These are phyloP conservation scores for Trematomus bernacchii DNA, from an alignment of 2,797 vertebrate species.

Conservation along the genomic window DNA sequence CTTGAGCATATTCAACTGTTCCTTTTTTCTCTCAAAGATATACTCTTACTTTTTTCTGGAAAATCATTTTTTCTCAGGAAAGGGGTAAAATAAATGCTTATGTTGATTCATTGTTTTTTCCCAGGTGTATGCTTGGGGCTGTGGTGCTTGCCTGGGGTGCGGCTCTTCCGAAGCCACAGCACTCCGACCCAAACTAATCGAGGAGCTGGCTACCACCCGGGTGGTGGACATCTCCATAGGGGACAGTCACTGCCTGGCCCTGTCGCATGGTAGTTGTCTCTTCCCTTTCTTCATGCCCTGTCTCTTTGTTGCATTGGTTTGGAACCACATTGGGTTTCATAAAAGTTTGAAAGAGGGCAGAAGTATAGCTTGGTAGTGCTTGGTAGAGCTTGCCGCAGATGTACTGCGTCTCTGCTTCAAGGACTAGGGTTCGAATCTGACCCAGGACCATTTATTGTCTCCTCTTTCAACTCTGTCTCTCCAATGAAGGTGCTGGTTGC, in stretches of 20 bases:
- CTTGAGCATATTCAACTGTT: no score
- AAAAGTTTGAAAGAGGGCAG: no score
- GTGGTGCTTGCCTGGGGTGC: constrained; percentile 88
- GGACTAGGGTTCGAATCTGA: no score
- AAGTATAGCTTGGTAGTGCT: no score
- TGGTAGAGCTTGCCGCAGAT: no score
- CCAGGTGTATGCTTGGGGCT: constrained; percentile 89
- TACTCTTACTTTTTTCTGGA: not conserved
- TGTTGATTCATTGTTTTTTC: not conserved
- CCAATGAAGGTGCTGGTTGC: no score
- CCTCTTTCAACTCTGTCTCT: no score
- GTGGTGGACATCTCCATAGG: constrained; percentile 90
- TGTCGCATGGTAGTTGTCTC: constrained; percentile 83
- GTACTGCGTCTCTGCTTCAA: no score
- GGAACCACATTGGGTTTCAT: no score
- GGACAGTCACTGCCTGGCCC: constrained; percentile 88
- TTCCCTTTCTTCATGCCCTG: not conserved
- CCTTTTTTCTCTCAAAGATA: not conserved
- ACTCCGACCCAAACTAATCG: constrained; percentile 85
- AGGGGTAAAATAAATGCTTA: not conserved
- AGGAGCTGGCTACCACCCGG: constrained; percentile 86
- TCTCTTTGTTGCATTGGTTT: no score
- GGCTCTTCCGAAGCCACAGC: constrained; percentile 88
- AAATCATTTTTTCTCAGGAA: not conserved
- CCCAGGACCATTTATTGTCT: no score